Evolutionary conservation across 2,888 invertebrate species (phyloP).

Genomic region (Shargacucullia verbasci): DNA sequence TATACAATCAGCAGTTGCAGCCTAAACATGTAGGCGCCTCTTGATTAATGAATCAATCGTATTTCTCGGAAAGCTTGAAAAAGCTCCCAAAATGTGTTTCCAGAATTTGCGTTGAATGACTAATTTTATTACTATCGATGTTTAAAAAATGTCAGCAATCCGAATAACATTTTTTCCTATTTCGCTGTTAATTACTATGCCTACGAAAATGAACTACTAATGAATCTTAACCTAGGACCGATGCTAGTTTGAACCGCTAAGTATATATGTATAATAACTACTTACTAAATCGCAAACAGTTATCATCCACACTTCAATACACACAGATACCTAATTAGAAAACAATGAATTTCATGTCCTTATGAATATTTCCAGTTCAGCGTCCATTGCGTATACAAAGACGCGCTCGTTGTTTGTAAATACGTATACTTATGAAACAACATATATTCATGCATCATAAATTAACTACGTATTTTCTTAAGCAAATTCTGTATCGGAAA

Average conservation of each 20-base stretch:
- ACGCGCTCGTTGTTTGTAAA: conserved; percentile 50
- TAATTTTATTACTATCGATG: conserved; percentile 52
- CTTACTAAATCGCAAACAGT: conserved; percentile 47
- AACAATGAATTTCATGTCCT: conserved; percentile 54
- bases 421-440: conserved; percentile 31
- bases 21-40: conserved; percentile 34
- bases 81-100: conserved; percentile 52
- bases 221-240: conserved; percentile 2
- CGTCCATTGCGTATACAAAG: conserved; percentile 17
- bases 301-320: conserved; percentile 49
- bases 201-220: conserved; percentile 29
- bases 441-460: conserved; percentile 39
- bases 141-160: conserved; percentile 12
- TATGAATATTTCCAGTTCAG: conserved; percentile 26
- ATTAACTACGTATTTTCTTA: conserved; percentile 27
- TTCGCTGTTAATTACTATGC: conserved; percentile 45
- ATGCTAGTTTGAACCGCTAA: no score
- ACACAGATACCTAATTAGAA: conserved; percentile 46
- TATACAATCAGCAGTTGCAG: conserved; percentile 26
- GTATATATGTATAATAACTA: conserved; percentile 22
- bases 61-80: conserved; percentile 55
- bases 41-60: conserved; percentile 59
- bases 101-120: conserved; percentile 58
- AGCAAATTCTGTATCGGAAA: conserved; percentile 37
- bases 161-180: conserved; percentile 7